phyloP scores from a whole-genome alignment of 2,113 vertebrate species.

The Willisornis vidua region DNA sequence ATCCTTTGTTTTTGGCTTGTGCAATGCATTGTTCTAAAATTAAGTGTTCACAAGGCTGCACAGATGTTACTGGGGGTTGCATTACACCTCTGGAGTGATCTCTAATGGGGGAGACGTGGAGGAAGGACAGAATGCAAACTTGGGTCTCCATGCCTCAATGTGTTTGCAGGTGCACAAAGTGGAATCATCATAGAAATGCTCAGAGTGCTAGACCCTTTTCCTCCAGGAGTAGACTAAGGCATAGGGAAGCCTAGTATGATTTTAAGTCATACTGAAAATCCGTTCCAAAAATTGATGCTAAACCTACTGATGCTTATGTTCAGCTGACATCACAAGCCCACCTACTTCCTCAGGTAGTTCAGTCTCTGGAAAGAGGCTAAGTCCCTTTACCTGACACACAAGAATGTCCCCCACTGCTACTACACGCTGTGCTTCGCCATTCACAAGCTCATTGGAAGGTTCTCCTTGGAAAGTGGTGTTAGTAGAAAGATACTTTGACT shows the following conservation, averaged over 20 bases:
- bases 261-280: background rate
- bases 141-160: background rate
- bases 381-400: background rate
- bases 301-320: background rate
- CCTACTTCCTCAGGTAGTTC: background rate
- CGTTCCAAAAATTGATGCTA: background rate
- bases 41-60: background rate
- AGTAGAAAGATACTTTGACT: background rate
- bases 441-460: background rate
- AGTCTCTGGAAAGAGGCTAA: background rate
- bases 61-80: background rate
- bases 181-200: background rate
- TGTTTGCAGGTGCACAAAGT: background rate
- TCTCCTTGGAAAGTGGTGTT: background rate
- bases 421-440: background rate
- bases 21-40: constrained; percentile 24
- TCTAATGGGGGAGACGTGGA: background rate
- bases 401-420: background rate
- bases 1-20: background rate
- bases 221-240: background rate
- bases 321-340: background rate
- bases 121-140: background rate
- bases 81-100: background rate
- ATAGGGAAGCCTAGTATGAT: background rate
- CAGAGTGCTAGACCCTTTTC: background rate